Evolutionary conservation across 2,113 vertebrate genomes (phyloP).

Genomic region (Chaetorhynchus papuensis): DNA sequence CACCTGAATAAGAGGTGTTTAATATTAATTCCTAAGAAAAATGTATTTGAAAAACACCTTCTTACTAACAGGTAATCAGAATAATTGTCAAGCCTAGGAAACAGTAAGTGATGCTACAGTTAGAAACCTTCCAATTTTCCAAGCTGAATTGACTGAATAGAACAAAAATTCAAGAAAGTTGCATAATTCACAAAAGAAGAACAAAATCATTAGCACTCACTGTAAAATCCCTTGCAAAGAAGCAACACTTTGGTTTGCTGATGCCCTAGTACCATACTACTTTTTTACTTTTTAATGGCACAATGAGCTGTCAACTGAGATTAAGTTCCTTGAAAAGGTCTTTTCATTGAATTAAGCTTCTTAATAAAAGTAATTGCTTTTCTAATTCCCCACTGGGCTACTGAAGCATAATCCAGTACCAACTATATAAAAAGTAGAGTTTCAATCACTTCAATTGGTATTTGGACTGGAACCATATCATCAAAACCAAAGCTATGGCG

Average conservation of each 20-base stretch:
- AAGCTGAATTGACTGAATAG: neutral
- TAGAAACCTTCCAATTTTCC: neutral
- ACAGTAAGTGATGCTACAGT: neutral
- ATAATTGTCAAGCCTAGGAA: neutral
- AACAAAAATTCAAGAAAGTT: neutral
- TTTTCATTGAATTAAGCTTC: slow-evolving; percentile 34
- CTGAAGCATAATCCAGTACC: neutral
- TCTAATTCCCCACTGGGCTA: neutral
- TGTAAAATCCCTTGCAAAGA: neutral
- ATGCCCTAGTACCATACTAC: neutral
- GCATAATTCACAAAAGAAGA: neutral
- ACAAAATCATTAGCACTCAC: neutral
- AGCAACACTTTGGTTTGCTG: neutral
- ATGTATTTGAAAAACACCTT: neutral
- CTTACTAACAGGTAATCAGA: neutral
- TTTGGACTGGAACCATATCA: neutral
- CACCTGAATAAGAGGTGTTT: neutral
- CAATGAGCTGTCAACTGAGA: neutral
- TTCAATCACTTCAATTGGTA: neutral
- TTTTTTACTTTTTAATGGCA: slow-evolving; percentile 3
- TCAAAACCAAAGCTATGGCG: neutral
- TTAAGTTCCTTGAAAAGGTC: neutral
- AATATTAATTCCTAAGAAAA: neutral
- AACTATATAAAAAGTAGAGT: neutral
- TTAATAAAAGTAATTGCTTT: slow-evolving; percentile 48